Evolutionary conservation across 2,888 invertebrate genomes (phyloP), one percentile per base, ranked within the genome.

Genomic region (Rotaria socialis): DNA sequence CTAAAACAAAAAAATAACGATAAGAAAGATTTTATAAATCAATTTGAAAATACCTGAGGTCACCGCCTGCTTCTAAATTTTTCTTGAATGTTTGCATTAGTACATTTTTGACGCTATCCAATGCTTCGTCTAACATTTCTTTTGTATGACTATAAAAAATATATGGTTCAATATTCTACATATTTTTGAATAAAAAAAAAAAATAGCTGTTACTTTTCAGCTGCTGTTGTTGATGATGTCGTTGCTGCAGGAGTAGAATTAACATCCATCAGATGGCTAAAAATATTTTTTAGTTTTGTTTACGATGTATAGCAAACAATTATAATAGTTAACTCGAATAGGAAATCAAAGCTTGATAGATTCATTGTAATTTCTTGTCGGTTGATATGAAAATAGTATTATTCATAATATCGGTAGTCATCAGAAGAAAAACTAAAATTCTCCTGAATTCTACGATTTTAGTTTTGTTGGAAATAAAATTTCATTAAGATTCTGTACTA

Each of bases 1-100:
- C 80, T 80, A 80, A 47, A 47, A 41, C 2, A 6, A 74, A 43
- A 74, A 74, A 16, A 11, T 1, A 41, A 41, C 27, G 24, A 27
- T 60, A n/a, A 60, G 4, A 60, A 27, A 27, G 27, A 60, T 5
- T 27, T 80, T n/a, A 24, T 16, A 1, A 47, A 19, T 1, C 2
- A 47, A n/a, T 24, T n/a, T 16, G 5, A 14, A 27, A 16, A 47
- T 47, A 80, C 80, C n/a, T 80, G 0, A 80, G 47, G n/a, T 80
- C 80, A n/a, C 80, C 47, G 10, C 80, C 80, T 3, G 47, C 11
- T 80, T 80, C 80, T n/a, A 80, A 47, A 80, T 80, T 80, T 47
- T 47, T 80, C n/a, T n/a, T 80, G n/a, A 80, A 80, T 47, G 80
- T 80, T 43, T 80, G 80, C 80, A 80, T 80, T 14, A 80, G 24